phyloP scores from a whole-genome alignment of 2,888 invertebrate species.

The Pachycephus smyrnensis region DNA sequence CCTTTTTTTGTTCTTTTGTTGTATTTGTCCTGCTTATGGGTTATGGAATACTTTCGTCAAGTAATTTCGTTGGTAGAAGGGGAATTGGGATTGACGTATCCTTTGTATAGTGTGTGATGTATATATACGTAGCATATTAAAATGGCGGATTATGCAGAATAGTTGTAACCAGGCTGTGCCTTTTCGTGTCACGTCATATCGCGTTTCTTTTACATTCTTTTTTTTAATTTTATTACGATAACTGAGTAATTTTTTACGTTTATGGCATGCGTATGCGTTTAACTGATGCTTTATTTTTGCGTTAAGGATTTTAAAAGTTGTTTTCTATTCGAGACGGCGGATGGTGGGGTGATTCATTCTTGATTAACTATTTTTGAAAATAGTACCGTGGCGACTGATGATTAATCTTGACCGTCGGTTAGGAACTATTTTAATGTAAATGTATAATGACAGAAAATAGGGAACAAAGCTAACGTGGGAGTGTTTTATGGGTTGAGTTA shows the following conservation, averaged over 20 bases:
- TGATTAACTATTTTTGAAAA: not conserved
- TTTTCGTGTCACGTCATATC: not conserved
- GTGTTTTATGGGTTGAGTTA: constrained; percentile 20
- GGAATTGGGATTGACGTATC: not conserved
- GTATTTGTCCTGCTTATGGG: not conserved
- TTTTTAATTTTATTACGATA: not conserved
- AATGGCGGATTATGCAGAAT: not conserved
- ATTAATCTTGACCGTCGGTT: not conserved
- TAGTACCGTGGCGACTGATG: not conserved
- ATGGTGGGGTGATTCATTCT: not conserved
- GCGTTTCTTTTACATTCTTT: not conserved
- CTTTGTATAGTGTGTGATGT: not conserved
- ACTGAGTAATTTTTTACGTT: not conserved
- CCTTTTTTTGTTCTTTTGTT: not conserved
- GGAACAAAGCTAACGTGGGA: constrained; percentile 21
- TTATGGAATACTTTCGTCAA: not conserved
- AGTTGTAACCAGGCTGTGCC: not conserved
- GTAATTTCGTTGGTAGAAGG: not conserved
- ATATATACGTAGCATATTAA: not conserved
- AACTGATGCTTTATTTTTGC: not conserved
- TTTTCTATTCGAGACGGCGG: not conserved
- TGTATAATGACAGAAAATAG: not conserved
- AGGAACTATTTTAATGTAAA: not conserved
- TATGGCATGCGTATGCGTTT: not conserved
- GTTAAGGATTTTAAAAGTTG: not conserved